Base-by-base conservation (phyloP, 2,797 vertebrate species). In the Manis javanica region DNA sequence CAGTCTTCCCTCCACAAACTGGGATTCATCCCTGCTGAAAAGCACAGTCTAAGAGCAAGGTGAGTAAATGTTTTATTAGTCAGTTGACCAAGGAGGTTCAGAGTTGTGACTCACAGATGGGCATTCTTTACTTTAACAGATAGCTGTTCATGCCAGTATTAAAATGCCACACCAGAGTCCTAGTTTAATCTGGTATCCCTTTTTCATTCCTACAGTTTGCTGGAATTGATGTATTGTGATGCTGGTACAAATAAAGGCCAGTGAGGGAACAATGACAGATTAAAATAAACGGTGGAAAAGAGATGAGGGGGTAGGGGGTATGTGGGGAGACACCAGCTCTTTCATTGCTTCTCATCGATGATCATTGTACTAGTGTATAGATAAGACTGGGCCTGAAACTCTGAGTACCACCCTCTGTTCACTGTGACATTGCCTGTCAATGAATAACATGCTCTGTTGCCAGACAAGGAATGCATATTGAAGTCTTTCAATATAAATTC, bases 51-150 rank as follows among this genome's bases (percentile, higher is more conserved):
- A 37, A 31, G 97, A 95, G 75, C 94, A 98, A 98, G 98, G 99
- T 99, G 98, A 98, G 98, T 98, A 98, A 98, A 97, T 97, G 92
- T 96, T 97, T 96, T 98, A 88, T 97, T 97, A 94, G 97, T 98
- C 96, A 98, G 83, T 98, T 96, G 96, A 98, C 92, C 96, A 95
- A 89, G 46, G 96, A 97, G 81, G 93, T 95, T 77, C 93, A 96
- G 83, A 64, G 66, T 82, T 92, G 78, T 96, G 94, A 96, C 85
- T 98, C 97, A 97, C 90, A 81, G 95, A 96, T 91, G 87, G 51
- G 88, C 92, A 55, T 87, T 94, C 97, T 90, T 97, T 97, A 83
- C 96, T 93, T 49, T 92, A 85, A 90, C 81, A 71, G 66, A 87
- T 95, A 97, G 86, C 64, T 83, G 86, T 94, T 77, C 93, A 53